phyloP scores from a whole-genome alignment of 2,113 vertebrate genomes.

The Irena cyanogastra region DNA sequence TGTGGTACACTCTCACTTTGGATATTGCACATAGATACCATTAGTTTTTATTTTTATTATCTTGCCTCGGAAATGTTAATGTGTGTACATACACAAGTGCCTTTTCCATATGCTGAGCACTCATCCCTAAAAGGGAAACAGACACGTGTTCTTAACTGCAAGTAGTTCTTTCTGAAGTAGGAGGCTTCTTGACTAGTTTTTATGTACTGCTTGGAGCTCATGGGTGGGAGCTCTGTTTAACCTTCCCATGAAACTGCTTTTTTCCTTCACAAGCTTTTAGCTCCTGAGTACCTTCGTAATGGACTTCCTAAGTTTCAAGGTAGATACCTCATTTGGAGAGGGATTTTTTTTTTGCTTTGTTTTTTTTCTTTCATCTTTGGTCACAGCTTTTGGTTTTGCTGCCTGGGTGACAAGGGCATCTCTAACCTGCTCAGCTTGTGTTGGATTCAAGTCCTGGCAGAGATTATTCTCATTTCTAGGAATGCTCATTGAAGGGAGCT shows the following conservation, averaged over 20 bases:
- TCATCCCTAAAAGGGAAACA: background rate
- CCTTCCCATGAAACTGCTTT: background rate
- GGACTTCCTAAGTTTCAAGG: background rate
- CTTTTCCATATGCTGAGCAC: background rate
- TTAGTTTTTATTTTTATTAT: background rate
- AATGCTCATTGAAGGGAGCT: background rate
- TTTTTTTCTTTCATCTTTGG: background rate
- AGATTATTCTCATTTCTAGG: background rate
- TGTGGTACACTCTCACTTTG: background rate
- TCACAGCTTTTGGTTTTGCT: background rate
- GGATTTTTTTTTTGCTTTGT: background rate
- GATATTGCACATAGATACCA: background rate
- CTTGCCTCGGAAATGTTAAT: background rate
- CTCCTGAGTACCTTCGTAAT: background rate
- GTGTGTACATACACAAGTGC: background rate
- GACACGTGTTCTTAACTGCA: background rate
- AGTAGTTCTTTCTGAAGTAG: background rate
- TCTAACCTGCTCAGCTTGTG: background rate
- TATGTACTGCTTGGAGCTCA: background rate
- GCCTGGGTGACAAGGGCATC: background rate
- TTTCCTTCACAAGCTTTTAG: background rate
- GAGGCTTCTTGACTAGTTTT: background rate
- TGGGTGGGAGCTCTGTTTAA: background rate
- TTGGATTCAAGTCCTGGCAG: background rate
- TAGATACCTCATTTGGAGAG: background rate